A percentile compares a stretch with the other conserved stretches of the same genome.
phyloP scores from a whole-genome alignment of 2,113 vertebrate genomes.

The cat (Felis catus) region DNA sequence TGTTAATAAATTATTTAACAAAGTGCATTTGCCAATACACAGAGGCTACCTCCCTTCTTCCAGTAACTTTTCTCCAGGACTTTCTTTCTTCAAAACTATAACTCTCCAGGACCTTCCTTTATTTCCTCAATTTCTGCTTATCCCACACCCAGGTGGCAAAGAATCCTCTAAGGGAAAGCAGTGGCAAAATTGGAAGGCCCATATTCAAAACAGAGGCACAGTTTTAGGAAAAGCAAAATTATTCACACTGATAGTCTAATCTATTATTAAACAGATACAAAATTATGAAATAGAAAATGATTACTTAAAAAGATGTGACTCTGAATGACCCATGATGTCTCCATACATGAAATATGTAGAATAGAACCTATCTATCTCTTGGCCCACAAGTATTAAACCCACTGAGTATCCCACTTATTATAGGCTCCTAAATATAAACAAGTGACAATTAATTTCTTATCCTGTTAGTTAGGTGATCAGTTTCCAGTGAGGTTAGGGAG shows the following conservation, averaged over 20 bases:
- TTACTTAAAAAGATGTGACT: not conserved
- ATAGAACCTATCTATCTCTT: not conserved
- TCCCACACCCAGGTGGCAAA: not conserved
- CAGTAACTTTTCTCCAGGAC: not conserved
- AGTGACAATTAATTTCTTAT: not conserved
- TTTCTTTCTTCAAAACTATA: not conserved
- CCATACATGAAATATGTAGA: not conserved
- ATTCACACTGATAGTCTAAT: not conserved
- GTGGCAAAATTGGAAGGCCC: not conserved
- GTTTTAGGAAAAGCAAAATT: not conserved
- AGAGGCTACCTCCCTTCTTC: not conserved
- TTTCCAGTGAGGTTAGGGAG: not conserved
- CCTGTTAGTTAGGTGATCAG: not conserved
- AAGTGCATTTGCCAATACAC: not conserved
- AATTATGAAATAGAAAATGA: not conserved
- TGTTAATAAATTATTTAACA: constrained; percentile 5
- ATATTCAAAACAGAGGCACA: not conserved
- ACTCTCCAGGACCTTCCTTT: not conserved
- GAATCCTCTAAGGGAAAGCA: not conserved
- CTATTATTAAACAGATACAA: not conserved
- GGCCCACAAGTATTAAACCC: not conserved
- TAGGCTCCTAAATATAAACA: not conserved
- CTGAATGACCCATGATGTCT: not conserved
- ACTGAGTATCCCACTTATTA: not conserved
- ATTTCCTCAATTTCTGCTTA: constrained; percentile 10